Base-by-base conservation (phyloP, 2,113 vertebrate species). In the Clinocottus analis region DNA sequence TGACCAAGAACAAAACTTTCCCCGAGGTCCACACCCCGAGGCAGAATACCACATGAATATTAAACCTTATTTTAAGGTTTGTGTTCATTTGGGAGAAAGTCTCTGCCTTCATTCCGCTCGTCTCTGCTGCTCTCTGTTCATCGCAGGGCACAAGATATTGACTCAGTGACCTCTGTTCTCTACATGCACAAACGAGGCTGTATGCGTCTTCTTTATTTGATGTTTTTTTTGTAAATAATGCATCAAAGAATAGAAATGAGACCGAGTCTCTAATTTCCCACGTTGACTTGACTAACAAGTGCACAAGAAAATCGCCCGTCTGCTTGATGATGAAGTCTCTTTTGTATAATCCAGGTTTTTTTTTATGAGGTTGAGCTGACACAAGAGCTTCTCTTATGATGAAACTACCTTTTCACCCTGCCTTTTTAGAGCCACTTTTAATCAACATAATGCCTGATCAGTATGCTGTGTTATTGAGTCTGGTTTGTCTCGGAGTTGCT, bases 321-420 rank as follows among this genome's bases (percentile, higher is more conserved):
- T 35, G 77, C 59, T 27, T 7, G 63, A 51, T 83, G 84, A 86
- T 85, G 76, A 70, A 80, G 55, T 70, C 86, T 56, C 49, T 61
- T 80, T 37, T 67, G 43, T 78, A 71, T 83, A 70, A 67, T 66
- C 79, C 63, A 10, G 2, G 10, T 25, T 61, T 83, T 72, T 75
- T 39, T 76, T 74, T n/a, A 27, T 76, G 70, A 43, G 49, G 60
- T 79, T 10, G 47, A 79, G 80, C 75, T 82, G 77, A 85, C 75
- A 72, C 74, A 56, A 31, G 82, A 63, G 60, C 55, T 84, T 72
- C 74, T 61, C 64, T 77, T 31, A 76, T 72, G 66, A 79, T 73
- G 77, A 85, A 82, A 59, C 62, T 74, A 45, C 25, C 64, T 78
- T 89, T 75, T 63, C 72, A 71, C 29, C 63, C 58, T 51, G 5